These are phyloP conservation scores for Larimichthys crocea DNA, from an alignment of 2,113 vertebrate genomes.

Conservation along the genomic window DNA sequence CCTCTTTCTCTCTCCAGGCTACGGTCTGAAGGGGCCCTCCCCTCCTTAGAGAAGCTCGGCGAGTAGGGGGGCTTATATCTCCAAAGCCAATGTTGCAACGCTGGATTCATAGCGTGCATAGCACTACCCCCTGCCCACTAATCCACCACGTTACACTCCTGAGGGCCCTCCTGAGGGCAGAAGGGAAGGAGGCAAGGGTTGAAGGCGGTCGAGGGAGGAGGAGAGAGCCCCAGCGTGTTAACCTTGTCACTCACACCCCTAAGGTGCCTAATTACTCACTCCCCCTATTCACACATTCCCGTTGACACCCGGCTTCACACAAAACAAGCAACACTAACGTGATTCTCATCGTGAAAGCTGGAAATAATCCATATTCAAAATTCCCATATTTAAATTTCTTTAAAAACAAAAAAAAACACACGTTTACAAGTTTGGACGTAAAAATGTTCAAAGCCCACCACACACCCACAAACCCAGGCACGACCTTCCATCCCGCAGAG, in stretches of 20 bases:
- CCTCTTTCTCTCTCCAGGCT: slow-evolving; percentile 72
- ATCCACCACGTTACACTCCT: slow-evolving; percentile 74
- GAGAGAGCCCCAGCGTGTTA: slow-evolving; percentile 60
- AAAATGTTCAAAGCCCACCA: slow-evolving; percentile 43
- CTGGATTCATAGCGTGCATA: slow-evolving; percentile 66
- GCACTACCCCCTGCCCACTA: slow-evolving; percentile 75
- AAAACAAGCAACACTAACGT: slow-evolving; percentile 13
- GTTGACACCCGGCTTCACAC: slow-evolving; percentile 32
- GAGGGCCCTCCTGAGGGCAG: slow-evolving; percentile 70
- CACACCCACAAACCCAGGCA: background rate
- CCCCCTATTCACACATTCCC: slow-evolving; percentile 56
- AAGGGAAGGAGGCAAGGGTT: slow-evolving; percentile 63
- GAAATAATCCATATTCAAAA: slow-evolving; percentile 27
- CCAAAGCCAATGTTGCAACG: slow-evolving; percentile 78
- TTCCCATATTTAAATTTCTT: background rate
- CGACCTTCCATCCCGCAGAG: slow-evolving; percentile 62
- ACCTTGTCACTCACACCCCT: slow-evolving; percentile 74
- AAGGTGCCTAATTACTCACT: slow-evolving; percentile 68
- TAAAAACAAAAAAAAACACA: background rate
- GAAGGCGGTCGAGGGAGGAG: slow-evolving; percentile 51
- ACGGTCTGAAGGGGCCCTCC: slow-evolving; percentile 82
- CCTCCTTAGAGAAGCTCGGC: slow-evolving; percentile 69
- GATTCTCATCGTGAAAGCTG: slow-evolving; percentile 12
- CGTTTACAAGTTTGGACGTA: slow-evolving; percentile 22
- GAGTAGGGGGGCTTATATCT: slow-evolving; percentile 75